A percentile compares a stretch with the other conserved stretches of the same genome.
These are phyloP conservation scores for Trichogramma evanescens DNA, from an alignment of 2,888 invertebrate genomes.

Conservation along the genomic window DNA sequence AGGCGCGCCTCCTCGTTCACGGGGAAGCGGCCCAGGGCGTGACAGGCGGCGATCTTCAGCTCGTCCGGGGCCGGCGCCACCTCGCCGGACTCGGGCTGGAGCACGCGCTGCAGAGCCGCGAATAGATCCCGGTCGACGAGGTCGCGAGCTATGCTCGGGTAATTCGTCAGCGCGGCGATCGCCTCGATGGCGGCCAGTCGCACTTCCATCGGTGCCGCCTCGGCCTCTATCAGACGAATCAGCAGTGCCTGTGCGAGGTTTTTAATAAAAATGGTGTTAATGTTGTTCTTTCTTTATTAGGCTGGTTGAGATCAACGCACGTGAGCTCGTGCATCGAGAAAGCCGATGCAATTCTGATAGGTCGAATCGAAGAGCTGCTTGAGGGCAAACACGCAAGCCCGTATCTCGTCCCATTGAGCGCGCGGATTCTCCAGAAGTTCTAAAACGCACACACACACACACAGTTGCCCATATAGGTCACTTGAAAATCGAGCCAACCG, in stretches of 20 bases:
- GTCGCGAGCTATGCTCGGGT: slow-evolving; percentile 21
- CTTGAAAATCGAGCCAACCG: neutral
- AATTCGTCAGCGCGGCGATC: slow-evolving; percentile 25
- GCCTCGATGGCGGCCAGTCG: slow-evolving; percentile 25
- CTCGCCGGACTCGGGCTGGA: neutral
- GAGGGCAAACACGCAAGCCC: slow-evolving; percentile 31
- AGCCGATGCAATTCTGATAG: slow-evolving; percentile 27
- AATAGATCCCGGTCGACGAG: slow-evolving; percentile 27
- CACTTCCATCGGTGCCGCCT: slow-evolving; percentile 23
- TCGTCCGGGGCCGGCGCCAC: slow-evolving; percentile 22
- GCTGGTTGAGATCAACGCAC: slow-evolving; percentile 12
- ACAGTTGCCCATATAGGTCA: neutral
- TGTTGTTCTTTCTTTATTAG: neutral
- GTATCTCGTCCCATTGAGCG: slow-evolving; percentile 27
- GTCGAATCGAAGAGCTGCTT: slow-evolving; percentile 29
- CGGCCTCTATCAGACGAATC: slow-evolving; percentile 24
- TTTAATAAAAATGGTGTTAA: too few relatives aligned
- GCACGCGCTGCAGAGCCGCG: slow-evolving; percentile 19
- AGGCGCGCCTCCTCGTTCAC: slow-evolving; percentile 25
- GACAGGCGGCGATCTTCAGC: slow-evolving; percentile 32
- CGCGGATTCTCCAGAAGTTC: slow-evolving; percentile 28
- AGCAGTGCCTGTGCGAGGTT: neutral
- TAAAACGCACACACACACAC: slow-evolving; percentile 21
- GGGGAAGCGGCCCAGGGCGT: slow-evolving; percentile 29
- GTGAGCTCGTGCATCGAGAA: slow-evolving; percentile 27